Evolutionary conservation across 2,797 vertebrate species (phyloP), one percentile per base, ranked within the genome.

Genomic region (Peromyscus aztecus): DNA sequence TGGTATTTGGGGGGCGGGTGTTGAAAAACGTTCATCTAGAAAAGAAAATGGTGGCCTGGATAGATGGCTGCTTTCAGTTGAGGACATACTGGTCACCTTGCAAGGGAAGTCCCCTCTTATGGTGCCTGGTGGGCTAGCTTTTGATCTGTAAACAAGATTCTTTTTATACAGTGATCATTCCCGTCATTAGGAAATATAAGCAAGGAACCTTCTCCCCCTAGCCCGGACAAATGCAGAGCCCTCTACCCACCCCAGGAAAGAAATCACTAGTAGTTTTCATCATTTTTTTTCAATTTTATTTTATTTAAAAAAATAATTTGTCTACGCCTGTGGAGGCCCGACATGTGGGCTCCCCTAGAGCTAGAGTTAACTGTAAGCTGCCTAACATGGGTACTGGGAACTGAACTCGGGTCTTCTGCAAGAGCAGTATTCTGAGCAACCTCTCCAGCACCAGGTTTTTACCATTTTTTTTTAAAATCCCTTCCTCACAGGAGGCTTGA

Each of bases 1-100:
- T 43, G 80, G 65, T 87, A n/a, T 90, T 91, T 49, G 14, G 67
- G 96, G 89, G 93, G 57, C 52, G 63, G 96, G 89, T 89, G 61
- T 92, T 94, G 77, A 84, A 83, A 84, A 89, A 71, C 29, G 89
- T 29, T 63, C 76, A 57, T 76, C 73, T 52, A 73, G 90, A 34
- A 87, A 91, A 90, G 85, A 88, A 96, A 96, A 96, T 81, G 57
- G 92, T 55, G 67, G 13, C 71, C 65, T 52, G 46, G 40, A 8
- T 19, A 37, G 14, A 78, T 24, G 3, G 0, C n/a, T 63, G 75
- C 69, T 91, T 77, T 95, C 31, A 0, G 75, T 29, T 52, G 85
- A 88, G 27, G 52, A 69, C 13, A 19, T 94, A 84, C 61, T 24
- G 31, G 76, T 83, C 49, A 11, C 67, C 31, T 0, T 3, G 23